A percentile compares a stretch with the other conserved stretches of the same genome.
Evolutionary conservation across 2,797 vertebrate genomes (phyloP).

Genomic region (Steatocranus sp.): DNA sequence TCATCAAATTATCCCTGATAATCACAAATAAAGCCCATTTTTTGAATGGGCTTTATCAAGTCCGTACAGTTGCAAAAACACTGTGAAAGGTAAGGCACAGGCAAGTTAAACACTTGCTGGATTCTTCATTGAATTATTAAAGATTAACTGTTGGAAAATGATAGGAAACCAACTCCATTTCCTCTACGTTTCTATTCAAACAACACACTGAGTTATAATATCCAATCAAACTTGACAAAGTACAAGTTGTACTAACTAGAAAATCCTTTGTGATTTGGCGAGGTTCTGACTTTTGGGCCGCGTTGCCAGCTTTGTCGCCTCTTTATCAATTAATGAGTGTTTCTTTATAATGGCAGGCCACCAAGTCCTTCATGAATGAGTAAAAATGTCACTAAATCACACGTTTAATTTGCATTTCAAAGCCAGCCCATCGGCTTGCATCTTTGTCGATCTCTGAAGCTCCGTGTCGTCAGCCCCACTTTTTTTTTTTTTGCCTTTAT

Average conservation of each 20-base stretch:
- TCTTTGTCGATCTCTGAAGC: slow-evolving; percentile 50
- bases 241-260: background rate
- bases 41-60: background rate
- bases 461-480: slow-evolving; percentile 13
- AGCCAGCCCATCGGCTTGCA: slow-evolving; percentile 36
- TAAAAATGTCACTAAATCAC: slow-evolving; percentile 57
- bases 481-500: slow-evolving; percentile 28
- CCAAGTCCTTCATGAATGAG: slow-evolving; percentile 63
- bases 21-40: background rate
- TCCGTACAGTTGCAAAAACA: background rate
- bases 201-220: background rate
- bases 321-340: slow-evolving; percentile 52
- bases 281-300: background rate
- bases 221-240: background rate
- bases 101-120: background rate
- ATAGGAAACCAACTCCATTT: background rate
- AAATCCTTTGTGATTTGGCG: background rate
- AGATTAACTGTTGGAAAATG: background rate
- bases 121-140: background rate
- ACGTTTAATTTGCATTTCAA: slow-evolving; percentile 71
- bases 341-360: slow-evolving; percentile 63
- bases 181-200: background rate
- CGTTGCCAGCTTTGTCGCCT: slow-evolving; percentile 22
- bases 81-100: background rate
- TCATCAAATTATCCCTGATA: background rate